Conservation (phyloP, 2,888 invertebrate species). For the Lottia gigantea region DNA sequence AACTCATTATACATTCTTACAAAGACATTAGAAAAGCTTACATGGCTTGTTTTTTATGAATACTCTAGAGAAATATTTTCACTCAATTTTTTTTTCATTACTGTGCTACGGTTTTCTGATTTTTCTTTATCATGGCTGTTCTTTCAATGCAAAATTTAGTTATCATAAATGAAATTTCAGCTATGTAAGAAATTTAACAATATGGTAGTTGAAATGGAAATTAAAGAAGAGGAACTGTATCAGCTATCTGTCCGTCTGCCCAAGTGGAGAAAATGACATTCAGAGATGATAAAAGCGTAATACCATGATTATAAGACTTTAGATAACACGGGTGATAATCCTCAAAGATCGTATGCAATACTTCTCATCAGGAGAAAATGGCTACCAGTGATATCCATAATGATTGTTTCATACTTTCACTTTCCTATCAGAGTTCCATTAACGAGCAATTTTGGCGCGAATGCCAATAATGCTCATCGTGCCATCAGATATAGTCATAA, state of each 20-base stretch:
- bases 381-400: slow-evolving; percentile 1
- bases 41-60: too few relatives aligned
- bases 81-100: too few relatives aligned
- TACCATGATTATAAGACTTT: slow-evolving; percentile 5
- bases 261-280: not conserved
- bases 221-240: too few relatives aligned
- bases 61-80: too few relatives aligned
- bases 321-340: slow-evolving; percentile 4
- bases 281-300: slow-evolving; percentile 7
- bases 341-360: slow-evolving; percentile 1
- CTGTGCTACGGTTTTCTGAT: too few relatives aligned
- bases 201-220: too few relatives aligned
- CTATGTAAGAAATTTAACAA: too few relatives aligned
- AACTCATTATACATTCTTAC: too few relatives aligned
- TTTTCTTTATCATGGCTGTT: too few relatives aligned
- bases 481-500: slow-evolving; percentile 23
- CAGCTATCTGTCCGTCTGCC: not conserved
- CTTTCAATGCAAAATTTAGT: too few relatives aligned
- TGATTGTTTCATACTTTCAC: slow-evolving; percentile 20
- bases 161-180: too few relatives aligned
- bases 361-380: slow-evolving; percentile 6
- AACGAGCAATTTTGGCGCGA: slow-evolving; percentile 13
- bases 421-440: slow-evolving; percentile 19
- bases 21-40: too few relatives aligned
- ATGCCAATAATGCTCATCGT: slow-evolving; percentile 25